phyloP scores from a whole-genome alignment of 2,113 vertebrate genomes.

The Onychostruthus taczanowskii region DNA sequence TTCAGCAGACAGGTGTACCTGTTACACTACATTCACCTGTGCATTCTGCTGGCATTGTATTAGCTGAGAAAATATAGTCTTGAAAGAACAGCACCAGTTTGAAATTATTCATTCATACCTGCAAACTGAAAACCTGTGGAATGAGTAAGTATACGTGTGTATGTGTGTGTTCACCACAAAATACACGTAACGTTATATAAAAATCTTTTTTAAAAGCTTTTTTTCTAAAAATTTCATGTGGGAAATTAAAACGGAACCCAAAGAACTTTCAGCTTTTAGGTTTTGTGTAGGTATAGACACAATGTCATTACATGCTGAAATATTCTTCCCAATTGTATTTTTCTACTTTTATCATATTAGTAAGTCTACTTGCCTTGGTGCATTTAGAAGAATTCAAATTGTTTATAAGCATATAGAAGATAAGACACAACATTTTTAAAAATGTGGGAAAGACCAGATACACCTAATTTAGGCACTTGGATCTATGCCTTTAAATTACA shows the following conservation, averaged over 20 bases:
- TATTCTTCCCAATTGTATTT: background rate
- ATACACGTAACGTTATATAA: accelerated
- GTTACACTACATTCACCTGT: background rate
- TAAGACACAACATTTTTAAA: background rate
- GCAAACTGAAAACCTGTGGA: background rate
- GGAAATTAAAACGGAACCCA: background rate
- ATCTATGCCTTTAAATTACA: background rate
- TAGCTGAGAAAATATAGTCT: background rate
- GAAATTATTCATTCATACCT: background rate
- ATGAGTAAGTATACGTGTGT: background rate
- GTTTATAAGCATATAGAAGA: background rate
- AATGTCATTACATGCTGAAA: background rate
- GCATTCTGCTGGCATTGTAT: background rate
- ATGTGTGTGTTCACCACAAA: background rate
- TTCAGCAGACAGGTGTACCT: background rate
- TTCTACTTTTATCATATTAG: background rate
- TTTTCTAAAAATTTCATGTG: background rate
- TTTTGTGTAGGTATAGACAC: background rate
- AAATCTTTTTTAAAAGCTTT: background rate
- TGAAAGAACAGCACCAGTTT: background rate
- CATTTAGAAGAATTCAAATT: background rate
- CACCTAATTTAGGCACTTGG: background rate
- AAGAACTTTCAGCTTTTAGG: background rate
- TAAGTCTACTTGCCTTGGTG: background rate
- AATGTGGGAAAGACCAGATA: background rate